These are phyloP conservation scores for Equus przewalskii DNA, from an alignment of 2,113 vertebrate species.

Conservation along the genomic window DNA sequence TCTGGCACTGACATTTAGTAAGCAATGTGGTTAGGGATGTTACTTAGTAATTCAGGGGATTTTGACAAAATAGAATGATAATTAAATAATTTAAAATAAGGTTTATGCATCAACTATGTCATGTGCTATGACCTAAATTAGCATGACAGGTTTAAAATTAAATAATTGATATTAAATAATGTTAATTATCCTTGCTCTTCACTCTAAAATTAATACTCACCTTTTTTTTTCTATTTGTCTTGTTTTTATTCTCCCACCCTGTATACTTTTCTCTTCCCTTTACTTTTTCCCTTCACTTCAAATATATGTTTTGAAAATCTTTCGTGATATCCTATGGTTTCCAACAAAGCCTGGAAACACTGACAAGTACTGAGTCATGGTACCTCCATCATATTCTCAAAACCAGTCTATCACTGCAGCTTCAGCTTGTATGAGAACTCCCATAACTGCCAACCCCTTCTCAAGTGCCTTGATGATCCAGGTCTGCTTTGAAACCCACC, in stretches of 20 bases:
- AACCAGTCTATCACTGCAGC: background rate
- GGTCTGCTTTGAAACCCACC: background rate
- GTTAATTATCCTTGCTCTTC: constrained; percentile 30
- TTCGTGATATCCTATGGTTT: background rate
- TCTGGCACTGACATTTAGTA: background rate
- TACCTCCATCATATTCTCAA: background rate
- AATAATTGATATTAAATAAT: background rate
- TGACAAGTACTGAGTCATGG: background rate
- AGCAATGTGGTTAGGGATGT: background rate
- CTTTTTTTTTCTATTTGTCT: background rate
- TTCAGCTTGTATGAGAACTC: background rate
- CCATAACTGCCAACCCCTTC: background rate
- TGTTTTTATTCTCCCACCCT: background rate
- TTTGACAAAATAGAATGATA: constrained; percentile 4
- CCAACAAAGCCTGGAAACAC: background rate
- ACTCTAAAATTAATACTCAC: background rate
- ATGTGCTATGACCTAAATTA: constrained; percentile 1
- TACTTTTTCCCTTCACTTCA: background rate
- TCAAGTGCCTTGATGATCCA: background rate
- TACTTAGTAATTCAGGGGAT: background rate
- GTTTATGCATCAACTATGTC: background rate
- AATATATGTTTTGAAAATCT: background rate
- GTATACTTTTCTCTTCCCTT: background rate
- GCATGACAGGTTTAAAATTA: constrained; percentile 7
- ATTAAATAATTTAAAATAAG: constrained; percentile 11